Evolutionary conservation across 2,113 vertebrate genomes (phyloP).

Genomic region (Archilochus colubris): DNA sequence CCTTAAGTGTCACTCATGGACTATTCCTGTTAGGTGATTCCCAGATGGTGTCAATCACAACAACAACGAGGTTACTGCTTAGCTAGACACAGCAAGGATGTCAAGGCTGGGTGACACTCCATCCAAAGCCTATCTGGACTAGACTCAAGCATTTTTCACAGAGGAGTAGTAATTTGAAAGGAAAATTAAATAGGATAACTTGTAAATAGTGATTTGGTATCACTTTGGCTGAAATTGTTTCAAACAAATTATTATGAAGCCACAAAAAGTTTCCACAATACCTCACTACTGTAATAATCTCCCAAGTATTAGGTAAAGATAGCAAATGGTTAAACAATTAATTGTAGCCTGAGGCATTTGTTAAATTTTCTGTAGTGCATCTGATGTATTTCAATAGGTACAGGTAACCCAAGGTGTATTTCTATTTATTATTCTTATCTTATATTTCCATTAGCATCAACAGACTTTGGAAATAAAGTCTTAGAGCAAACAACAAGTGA

Average conservation of each 20-base stretch:
- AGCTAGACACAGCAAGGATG: background rate
- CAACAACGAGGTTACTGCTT: background rate
- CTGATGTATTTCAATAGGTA: conserved; percentile 38
- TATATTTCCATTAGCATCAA: conserved; percentile 25
- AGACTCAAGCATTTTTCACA: background rate
- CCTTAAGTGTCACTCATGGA: background rate
- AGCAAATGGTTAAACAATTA: conserved; percentile 4
- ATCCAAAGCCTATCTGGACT: background rate
- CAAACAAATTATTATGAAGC: background rate
- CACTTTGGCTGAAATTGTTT: background rate
- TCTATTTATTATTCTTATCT: background rate
- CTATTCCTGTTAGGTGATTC: background rate
- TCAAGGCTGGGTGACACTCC: background rate
- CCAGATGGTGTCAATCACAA: background rate
- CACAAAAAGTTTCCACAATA: background rate
- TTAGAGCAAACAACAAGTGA: background rate
- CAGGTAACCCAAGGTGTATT: conserved; percentile 17
- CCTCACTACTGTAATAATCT: background rate
- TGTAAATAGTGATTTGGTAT: background rate
- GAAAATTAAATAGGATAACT: background rate
- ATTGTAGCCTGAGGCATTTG: conserved; percentile 8
- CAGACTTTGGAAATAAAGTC: background rate
- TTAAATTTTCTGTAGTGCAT: conserved; percentile 10
- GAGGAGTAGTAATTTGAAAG: background rate
- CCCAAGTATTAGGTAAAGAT: conserved; percentile 44